A percentile compares a stretch with the other conserved stretches of the same genome.
Conservation (phyloP, 2,888 invertebrate species). For the Drosophila koepferae region DNA sequence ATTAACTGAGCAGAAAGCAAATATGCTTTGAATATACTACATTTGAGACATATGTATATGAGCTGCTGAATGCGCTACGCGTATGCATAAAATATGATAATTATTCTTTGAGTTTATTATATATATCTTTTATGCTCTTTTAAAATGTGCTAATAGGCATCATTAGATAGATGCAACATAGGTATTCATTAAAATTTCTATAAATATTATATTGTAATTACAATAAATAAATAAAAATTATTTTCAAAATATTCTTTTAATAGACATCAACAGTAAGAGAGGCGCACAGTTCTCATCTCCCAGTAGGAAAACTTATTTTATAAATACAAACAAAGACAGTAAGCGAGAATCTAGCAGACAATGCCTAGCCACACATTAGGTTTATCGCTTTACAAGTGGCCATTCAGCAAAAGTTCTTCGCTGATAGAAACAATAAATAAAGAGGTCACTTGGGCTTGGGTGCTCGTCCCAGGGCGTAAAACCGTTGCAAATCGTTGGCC, state of each 20-base stretch:
- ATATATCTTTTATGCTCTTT: background rate
- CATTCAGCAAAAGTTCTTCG: slow-evolving; percentile 31
- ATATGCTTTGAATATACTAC: slow-evolving; percentile 4
- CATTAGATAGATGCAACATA: background rate
- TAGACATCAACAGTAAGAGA: background rate
- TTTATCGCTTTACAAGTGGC: slow-evolving; percentile 45
- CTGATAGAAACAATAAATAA: slow-evolving; percentile 63
- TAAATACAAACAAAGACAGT: background rate
- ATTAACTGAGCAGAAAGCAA: slow-evolving; percentile 29
- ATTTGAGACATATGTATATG: background rate
- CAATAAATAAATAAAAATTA: background rate
- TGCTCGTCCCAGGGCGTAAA: slow-evolving; percentile 10
- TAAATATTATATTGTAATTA: background rate
- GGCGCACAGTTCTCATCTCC: background rate
- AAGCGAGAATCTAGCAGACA: slow-evolving; percentile 14
- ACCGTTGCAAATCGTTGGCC: slow-evolving; percentile 61
- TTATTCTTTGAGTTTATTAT: no score
- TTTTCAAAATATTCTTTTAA: background rate
- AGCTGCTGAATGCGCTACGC: slow-evolving; percentile 36
- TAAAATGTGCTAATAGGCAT: background rate
- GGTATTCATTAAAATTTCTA: background rate
- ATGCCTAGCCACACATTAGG: slow-evolving; percentile 12
- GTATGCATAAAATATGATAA: background rate
- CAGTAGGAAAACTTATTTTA: background rate
- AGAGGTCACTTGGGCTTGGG: slow-evolving; percentile 61